Evolutionary conservation across 2,113 vertebrate genomes (phyloP), one percentile per base, ranked within the genome.

Genomic region (Noctilio leporinus): DNA sequence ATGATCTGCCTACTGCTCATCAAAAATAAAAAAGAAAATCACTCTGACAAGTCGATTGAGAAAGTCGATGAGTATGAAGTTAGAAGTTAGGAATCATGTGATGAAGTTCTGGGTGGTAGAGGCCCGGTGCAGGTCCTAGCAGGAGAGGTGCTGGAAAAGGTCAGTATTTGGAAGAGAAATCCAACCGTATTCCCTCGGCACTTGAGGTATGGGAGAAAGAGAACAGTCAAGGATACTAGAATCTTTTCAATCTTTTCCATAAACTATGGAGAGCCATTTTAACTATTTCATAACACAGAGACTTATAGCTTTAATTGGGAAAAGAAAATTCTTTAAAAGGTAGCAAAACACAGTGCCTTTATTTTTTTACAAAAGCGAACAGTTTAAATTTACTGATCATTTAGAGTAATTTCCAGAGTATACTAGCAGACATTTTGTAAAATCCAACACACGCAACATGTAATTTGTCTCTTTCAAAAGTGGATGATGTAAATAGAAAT

Each of bases 121-220:
- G 22, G 3, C 30, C 75, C 55, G 55, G 2, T 33, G 53, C 11
- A 2, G 10, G 2, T 5, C 5, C 1, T 10, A 17, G 20, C 40
- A 22, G 33, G 35, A 30, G 0, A 57, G 38, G 6, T 35, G 15
- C 19, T 55, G 1, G 77, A 69, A 11, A 22, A 38, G 2, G 20
- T 59, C 55, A 51, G 1, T 17, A 10, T 75, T 14, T 9, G 19
- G 19, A 93, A 64, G 7, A 7, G 22, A 30, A 15, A 69, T 22
- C 14, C 24, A 30, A 30, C 4, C 8, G 0, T 7, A 7, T n/a
- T 64, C 72, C 40, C 24, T 47, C 43, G 12, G 45, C 3, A 49
- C 15, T 4, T 38, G 7, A 62, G 51, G 30, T 19, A 1, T 11
- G 4, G 20, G 38, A 38, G 59, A 26, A n/a, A 5, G 7, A 62